phyloP scores from a whole-genome alignment of 2,888 invertebrate species.

The Heliconius ethilla region DNA sequence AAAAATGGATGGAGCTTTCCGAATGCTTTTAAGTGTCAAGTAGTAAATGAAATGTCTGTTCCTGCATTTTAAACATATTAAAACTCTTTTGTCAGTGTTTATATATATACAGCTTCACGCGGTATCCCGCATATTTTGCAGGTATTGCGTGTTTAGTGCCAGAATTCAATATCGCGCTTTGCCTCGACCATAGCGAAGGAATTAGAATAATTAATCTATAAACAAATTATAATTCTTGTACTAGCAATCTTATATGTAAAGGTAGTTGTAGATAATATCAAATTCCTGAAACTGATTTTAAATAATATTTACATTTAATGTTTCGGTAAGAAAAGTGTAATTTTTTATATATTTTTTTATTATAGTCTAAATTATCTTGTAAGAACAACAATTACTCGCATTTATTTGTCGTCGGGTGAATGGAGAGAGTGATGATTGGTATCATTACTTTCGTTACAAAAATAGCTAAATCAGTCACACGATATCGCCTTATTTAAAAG shows the following conservation, averaged over 20 bases:
- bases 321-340: not conserved
- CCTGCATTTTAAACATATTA: not conserved
- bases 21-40: constrained; percentile 47
- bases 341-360: not conserved
- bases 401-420: constrained; percentile 49
- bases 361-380: not conserved
- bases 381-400: constrained; percentile 38
- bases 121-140: not conserved
- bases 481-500: constrained; percentile 45
- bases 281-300: not conserved
- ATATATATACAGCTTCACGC: not conserved
- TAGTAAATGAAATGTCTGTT: constrained; percentile 5
- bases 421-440: constrained; percentile 57
- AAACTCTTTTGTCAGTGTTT: not conserved
- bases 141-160: no score
- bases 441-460: constrained; percentile 65
- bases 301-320: not conserved
- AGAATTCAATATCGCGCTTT: no score
- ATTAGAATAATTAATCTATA: not conserved
- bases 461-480: constrained; percentile 80
- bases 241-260: no score
- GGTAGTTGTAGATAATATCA: not conserved
- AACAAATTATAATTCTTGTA: not conserved
- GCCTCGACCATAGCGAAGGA: no score
- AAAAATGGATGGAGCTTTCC: no score